phyloP scores from a whole-genome alignment of 2,888 invertebrate species.

The Eustalomyia histrio region DNA sequence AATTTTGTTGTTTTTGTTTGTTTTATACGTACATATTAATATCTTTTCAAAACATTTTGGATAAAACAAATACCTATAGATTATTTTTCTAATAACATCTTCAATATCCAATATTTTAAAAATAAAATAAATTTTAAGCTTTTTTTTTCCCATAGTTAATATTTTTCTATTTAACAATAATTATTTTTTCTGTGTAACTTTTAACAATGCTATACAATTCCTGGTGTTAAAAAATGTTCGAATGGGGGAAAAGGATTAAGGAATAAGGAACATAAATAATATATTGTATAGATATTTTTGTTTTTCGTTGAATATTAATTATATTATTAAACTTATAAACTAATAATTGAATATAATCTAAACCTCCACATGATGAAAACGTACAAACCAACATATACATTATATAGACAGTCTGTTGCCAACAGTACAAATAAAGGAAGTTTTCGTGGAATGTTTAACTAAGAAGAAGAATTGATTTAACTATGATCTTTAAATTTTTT shows the following conservation, averaged over 20 bases:
- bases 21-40: constrained; percentile 26
- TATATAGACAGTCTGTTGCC: too few species aligned
- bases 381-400: not conserved
- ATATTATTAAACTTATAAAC: constrained; percentile 27
- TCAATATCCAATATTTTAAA: constrained; percentile 3
- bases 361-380: not conserved
- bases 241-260: not conserved
- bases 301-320: constrained; percentile 34
- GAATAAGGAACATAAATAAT: not conserved
- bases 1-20: not conserved
- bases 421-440: not conserved
- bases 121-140: constrained; percentile 18
- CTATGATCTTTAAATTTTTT: not conserved
- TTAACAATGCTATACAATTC: constrained; percentile 57
- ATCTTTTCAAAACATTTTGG: constrained; percentile 23
- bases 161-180: not conserved
- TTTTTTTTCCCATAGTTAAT: not conserved
- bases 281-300: not conserved
- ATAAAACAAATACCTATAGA: constrained; percentile 40
- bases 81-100: constrained; percentile 47
- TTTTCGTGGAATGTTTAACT: constrained; percentile 4
- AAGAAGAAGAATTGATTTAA: not conserved
- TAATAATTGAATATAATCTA: constrained; percentile 31
- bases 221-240: constrained; percentile 1
- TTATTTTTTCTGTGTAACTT: constrained; percentile 26